Base-by-base conservation (phyloP, 53 echinoderm and acorn worm genomes). In the Zoroaster sp. region DNA sequence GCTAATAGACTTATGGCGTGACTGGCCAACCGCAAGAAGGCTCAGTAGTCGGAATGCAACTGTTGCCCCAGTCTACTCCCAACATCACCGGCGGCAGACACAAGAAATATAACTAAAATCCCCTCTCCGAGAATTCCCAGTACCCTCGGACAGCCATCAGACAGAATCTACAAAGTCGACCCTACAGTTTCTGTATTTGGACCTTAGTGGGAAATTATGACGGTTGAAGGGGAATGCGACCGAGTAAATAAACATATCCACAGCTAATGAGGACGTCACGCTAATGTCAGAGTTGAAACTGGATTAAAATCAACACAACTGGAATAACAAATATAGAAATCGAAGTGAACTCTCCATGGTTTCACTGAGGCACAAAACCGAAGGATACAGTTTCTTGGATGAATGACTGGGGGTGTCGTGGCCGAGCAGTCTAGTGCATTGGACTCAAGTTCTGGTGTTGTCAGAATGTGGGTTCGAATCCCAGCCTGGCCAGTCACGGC, bases 231-330 rank as follows among this genome's bases (percentile, higher is more conserved):
- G 2, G 37, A 65, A 80, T 17, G 82, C 68, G 14, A 82, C 67
- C 12, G 44, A 68, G 34, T 25, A 82, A 82, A 82, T 68, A 82
- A 82, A 82, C 69, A 43, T 33, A 42, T 40, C 82, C 68, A 15
- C 17, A 67, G 32, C 66, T 67, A 82, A 82, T 43, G 82, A 65
- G 67, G 63, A 59, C 25, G 23, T 6, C 35, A 78, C 45, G 63
- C 14, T 68, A 28, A 82, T 82, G 82, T 43, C 68, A 82, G 66
- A 82, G 82, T 67, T 23, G 43, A 74, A 40, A 39, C 18, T 41
- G 43, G 43, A 23, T 59, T 59, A 0, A 59, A 59, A 59, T 8
- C 63, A 25, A 59, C 63, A 21, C 63, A 59, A 59, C 63, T 59
- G 63, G 63, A 59, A 28, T 28, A 59, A 59, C 63, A 59, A 59